phyloP scores from a whole-genome alignment of 2,797 vertebrate species.

The Prunella strophiata region DNA sequence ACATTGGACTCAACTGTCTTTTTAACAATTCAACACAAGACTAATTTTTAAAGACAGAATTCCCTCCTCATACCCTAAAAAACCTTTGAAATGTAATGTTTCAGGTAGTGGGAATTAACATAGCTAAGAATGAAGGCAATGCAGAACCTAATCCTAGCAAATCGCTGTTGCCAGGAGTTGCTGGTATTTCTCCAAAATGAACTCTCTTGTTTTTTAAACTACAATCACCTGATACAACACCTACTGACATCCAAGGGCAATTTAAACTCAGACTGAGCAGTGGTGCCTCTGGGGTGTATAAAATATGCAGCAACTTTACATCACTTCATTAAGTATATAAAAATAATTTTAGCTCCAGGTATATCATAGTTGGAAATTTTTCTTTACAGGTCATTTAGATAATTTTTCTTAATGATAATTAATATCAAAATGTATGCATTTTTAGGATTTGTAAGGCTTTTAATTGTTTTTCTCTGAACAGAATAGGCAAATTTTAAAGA shows the following conservation, averaged over 20 bases:
- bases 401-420: background rate
- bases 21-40: background rate
- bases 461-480: background rate
- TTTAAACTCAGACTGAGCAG: background rate
- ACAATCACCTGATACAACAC: background rate
- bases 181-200: background rate
- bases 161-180: background rate
- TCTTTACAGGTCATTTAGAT: background rate
- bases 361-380: background rate
- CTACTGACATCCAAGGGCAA: background rate
- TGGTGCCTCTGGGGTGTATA: background rate
- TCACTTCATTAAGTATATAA: background rate
- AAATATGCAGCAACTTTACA: background rate
- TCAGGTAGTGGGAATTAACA: background rate
- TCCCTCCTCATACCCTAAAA: background rate
- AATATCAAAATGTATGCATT: background rate
- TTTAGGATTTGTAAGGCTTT: background rate
- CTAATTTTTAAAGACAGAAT: background rate
- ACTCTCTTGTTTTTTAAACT: background rate
- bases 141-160: background rate
- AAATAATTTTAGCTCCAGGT: background rate
- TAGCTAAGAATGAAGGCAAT: background rate
- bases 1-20: background rate
- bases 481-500: background rate
- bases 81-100: background rate